Evolutionary conservation across 2,113 vertebrate species (phyloP), one percentile per base, ranked within the genome.

Genomic region (Etia nguti): DNA sequence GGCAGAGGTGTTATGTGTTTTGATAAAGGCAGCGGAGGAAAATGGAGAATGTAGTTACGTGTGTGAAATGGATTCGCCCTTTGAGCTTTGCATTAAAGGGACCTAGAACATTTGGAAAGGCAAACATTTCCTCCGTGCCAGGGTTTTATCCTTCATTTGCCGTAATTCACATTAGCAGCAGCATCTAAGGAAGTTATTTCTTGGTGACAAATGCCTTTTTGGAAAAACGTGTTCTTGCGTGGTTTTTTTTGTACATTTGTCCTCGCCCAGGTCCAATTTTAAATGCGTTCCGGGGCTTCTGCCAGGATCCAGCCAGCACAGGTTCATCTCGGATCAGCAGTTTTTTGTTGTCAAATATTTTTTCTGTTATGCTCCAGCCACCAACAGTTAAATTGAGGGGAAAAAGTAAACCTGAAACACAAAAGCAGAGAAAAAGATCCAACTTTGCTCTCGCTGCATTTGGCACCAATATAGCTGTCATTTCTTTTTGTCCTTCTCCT

Each of bases 381-480:
- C 85, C 80, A 85, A 48, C 77, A 75, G 92, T 88, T 88, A 87
- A 93, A 94, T 92, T 87, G 82, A 86, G 93, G 81, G 84, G 85
- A 56, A 87, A 81, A 82, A 85, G 48, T 81, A 46, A 82, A 84
- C 81, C 81, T 50, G 26, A 65, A 73, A 65, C 26, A 55, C 15
- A 13, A 79, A 86, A 50, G 68, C 34, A 1, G 8, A 20, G 9
- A 20, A 50, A 65, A 83, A 56, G 80, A 77, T 77, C 73, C 70
- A 88, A 59, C 7, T 52, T n/a, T 87, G 87, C 10, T 87, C 15
- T 80, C 4, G 9, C 86, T 75, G 43, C 38, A 4, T 88, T 92
- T 84, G 79, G 24, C 60, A 79, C 77, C 82, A 46, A 11, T 62
- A 24, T 77, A 82, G 43, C 70, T 89, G 77, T 83, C 73, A 54